Conservation (phyloP, 2,888 invertebrate species). For the Xestoiulus laeticollis region DNA sequence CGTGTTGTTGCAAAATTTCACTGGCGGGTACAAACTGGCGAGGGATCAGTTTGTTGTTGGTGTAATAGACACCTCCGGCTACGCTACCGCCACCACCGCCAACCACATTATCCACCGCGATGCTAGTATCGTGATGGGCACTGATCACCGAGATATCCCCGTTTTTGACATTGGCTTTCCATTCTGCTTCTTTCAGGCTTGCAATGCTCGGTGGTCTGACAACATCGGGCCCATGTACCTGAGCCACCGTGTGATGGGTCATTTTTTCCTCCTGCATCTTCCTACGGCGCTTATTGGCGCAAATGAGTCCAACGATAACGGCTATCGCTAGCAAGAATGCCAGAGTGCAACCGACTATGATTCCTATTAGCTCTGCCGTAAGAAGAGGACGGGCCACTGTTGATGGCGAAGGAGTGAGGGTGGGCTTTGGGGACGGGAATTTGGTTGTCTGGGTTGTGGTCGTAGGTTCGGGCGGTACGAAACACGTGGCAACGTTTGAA, state of each 20-base stretch:
- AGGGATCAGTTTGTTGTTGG: conserved; percentile 64
- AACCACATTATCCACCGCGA: background rate
- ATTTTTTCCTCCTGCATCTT: conserved; percentile 51
- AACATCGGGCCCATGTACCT: conserved; percentile 51
- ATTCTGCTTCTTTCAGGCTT: conserved; percentile 30
- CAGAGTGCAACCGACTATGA: conserved; percentile 56
- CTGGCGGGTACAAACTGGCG: conserved; percentile 71
- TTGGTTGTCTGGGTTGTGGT: conserved; percentile 57
- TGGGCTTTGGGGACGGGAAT: background rate
- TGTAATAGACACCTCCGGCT: conserved; percentile 40
- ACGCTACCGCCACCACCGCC: background rate
- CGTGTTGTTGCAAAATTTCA: conserved; percentile 71
- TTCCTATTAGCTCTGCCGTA: conserved; percentile 56
- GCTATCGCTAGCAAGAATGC: conserved; percentile 56
- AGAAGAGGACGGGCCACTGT: conserved; percentile 51
- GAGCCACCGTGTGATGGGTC: conserved; percentile 52
- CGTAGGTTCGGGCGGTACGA: conserved; percentile 66
- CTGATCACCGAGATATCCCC: background rate
- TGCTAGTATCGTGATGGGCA: background rate
- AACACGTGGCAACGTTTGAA: conserved; percentile 69
- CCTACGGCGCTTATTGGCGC: conserved; percentile 32
- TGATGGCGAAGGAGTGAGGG: conserved; percentile 48
- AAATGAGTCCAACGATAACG: conserved; percentile 49
- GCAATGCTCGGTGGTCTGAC: conserved; percentile 49
- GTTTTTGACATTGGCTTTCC: background rate